These are phyloP conservation scores for Nansenia antarctica DNA, from an alignment of 2,113 vertebrate genomes.

Conservation along the genomic window DNA sequence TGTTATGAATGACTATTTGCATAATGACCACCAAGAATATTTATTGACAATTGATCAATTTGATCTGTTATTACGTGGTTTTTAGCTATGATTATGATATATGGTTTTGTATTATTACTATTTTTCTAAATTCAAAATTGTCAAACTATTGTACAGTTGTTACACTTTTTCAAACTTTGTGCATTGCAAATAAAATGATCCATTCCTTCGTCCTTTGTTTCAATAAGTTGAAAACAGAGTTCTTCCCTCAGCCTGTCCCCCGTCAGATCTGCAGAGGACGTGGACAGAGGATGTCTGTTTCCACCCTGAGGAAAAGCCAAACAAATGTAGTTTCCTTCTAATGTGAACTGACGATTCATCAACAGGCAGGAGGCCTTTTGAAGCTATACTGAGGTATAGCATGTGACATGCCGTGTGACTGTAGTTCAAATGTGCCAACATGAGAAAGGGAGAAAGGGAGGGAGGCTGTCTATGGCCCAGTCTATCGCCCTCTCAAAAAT, in stretches of 20 bases:
- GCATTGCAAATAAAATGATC: constrained; percentile 38
- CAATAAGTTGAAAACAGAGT: neutral
- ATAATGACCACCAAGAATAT: constrained; percentile 21
- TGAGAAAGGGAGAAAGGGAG: neutral
- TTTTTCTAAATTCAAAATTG: constrained; percentile 5
- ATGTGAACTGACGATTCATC: neutral
- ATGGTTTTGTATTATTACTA: neutral
- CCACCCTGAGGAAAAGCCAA: constrained; percentile 5
- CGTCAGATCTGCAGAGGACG: neutral
- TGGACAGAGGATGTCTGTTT: constrained; percentile 5
- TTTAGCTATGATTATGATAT: constrained; percentile 3
- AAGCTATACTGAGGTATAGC: constrained; percentile 4
- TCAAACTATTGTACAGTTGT: neutral
- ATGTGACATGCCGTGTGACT: neutral
- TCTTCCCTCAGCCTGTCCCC: neutral
- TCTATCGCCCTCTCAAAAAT: too few relatives aligned
- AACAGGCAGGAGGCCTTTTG: constrained; percentile 18
- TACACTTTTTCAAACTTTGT: constrained; percentile 12
- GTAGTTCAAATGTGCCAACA: neutral
- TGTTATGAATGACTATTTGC: neutral
- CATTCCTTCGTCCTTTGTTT: constrained; percentile 22
- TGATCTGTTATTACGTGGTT: constrained; percentile 4
- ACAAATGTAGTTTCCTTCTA: constrained; percentile 26
- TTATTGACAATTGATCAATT: constrained; percentile 27
- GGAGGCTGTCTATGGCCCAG: neutral